Base-by-base conservation (phyloP, 2,888 invertebrate genomes). In the Chelonus formosanus region DNA sequence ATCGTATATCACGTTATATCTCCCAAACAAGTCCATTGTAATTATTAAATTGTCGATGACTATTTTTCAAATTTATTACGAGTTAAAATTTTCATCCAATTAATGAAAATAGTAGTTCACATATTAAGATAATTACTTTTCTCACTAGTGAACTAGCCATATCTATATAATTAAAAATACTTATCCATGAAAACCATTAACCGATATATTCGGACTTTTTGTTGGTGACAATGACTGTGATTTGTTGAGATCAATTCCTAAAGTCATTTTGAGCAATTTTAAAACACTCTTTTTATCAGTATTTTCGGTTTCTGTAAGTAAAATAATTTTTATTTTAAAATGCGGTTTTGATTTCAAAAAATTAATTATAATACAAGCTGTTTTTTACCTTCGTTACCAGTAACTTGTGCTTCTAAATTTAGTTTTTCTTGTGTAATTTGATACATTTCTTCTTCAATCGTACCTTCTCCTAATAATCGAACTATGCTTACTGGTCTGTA, bases 381-480 rank as follows among this genome's bases (percentile, higher is more conserved):
- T 35, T 36, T 61, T 43, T 47, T 77, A 88, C 89, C 89, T 80
- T 88, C 88, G 50, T 85, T 86, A 0, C 87, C 88, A 0, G 91
- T 91, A 58, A 98, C 91, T 83, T 97, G 94, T 80, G 92, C 90
- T 84, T 98, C 98, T 34, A 98, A 86, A 79, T 92, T 92, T 36
- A 98, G 89, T 83, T 98, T 98, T 80, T 94, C 94, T 82, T 92
- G 91, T 31, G 96, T 96, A 76, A 96, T 90, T 79, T 92, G 89
- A 76, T 92, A 89, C 89, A 98, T 98, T 45, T 92, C 94, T 83
- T 97, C 97, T 84, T 98, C 97, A 71, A 98, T 94, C 7, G 96
- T 95, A 61, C 91, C 92, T 75, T 92, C 89, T 69, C 93, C 90
- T 68, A 98, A 87, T 59, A 98, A 86, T 75, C 96, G 89, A 82